These are phyloP conservation scores for Coreoperca whiteheadi DNA, from an alignment of 2,113 vertebrate genomes.

Conservation along the genomic window DNA sequence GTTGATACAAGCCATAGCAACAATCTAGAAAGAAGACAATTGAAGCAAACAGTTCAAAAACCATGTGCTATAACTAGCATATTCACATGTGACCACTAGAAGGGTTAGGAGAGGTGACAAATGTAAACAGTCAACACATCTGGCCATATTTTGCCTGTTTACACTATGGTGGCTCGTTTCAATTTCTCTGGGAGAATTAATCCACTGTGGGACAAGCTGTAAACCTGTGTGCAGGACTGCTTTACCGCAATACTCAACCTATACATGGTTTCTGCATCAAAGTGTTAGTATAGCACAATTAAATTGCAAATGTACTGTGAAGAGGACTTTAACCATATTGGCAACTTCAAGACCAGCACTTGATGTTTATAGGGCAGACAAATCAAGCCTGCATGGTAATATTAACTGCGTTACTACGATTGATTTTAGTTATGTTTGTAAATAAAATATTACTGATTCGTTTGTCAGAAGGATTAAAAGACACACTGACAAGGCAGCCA, in stretches of 20 bases:
- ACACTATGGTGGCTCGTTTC: too few relatives aligned
- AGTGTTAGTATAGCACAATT: not conserved
- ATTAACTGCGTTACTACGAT: not conserved
- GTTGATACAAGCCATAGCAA: slow-evolving; percentile 99
- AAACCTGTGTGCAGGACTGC: not conserved
- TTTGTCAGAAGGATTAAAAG: not conserved
- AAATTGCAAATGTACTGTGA: not conserved
- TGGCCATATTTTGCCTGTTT: not conserved
- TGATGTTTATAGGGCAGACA: not conserved
- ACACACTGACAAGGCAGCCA: not conserved
- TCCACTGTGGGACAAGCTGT: too few relatives aligned
- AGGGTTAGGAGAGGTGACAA: not conserved
- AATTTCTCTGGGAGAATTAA: not conserved
- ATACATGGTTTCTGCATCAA: too few relatives aligned
- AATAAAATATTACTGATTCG: too few relatives aligned
- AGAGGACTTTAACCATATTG: not conserved
- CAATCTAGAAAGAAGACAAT: slow-evolving; percentile 87
- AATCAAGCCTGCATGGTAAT: not conserved
- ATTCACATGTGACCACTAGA: not conserved
- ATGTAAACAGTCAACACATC: not conserved
- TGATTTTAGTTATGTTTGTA: not conserved
- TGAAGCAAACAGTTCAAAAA: slow-evolving; percentile 21
- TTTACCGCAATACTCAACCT: too few relatives aligned
- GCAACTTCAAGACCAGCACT: not conserved
- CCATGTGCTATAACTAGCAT: not conserved